phyloP scores from a whole-genome alignment of 2,113 vertebrate species.

The Brachionichthys hirsutus region DNA sequence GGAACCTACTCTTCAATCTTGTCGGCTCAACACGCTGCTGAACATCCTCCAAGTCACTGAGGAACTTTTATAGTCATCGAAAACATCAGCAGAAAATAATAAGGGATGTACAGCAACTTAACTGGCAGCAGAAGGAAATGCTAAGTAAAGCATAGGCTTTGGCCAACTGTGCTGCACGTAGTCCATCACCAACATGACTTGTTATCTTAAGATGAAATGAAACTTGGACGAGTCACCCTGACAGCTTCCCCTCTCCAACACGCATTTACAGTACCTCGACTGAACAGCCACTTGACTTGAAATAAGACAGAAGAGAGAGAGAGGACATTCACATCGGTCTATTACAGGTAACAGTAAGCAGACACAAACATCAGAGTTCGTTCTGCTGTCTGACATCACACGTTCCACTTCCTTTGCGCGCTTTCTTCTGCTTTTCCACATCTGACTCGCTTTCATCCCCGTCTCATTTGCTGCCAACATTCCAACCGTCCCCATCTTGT shows the following conservation, averaged over 20 bases:
- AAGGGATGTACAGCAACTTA: not conserved
- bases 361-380: constrained; percentile 41
- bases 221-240: constrained; percentile 15
- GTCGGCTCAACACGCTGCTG: not conserved
- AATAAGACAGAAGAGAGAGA: constrained; percentile 28
- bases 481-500: constrained; percentile 9
- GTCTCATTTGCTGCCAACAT: constrained; percentile 11
- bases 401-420: constrained; percentile 52
- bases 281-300: constrained; percentile 34
- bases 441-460: constrained; percentile 15
- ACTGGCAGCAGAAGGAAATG: not conserved
- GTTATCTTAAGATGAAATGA: constrained; percentile 17
- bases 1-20: no score
- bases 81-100: not conserved
- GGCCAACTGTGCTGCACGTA: not conserved
- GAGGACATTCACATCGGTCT: constrained; percentile 21
- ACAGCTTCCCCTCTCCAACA: constrained; percentile 20
- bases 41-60: not conserved
- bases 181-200: constrained; percentile 1
- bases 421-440: constrained; percentile 12
- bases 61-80: constrained; percentile 4
- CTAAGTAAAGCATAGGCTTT: not conserved
- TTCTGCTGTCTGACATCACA: constrained; percentile 42
- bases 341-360: constrained; percentile 58
- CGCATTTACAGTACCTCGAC: constrained; percentile 13